phyloP scores from a whole-genome alignment of 2,113 vertebrate species.

The Arothron firmamentum region DNA sequence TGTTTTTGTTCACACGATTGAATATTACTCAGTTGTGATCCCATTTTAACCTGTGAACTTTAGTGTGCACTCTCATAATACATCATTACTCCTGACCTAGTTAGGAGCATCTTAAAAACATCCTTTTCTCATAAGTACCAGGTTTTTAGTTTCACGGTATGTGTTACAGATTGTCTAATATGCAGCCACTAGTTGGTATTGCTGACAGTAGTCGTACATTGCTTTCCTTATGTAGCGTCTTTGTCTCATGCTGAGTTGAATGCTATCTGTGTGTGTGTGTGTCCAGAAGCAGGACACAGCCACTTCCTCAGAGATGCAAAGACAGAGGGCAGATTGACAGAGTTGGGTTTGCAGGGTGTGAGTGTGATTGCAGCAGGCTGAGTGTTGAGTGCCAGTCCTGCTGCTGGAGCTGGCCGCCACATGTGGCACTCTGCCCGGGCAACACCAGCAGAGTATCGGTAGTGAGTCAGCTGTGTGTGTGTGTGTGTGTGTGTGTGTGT shows the following conservation, averaged over 20 bases:
- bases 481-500: constrained; percentile 34
- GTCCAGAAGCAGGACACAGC: constrained; percentile 29
- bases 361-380: constrained; percentile 60
- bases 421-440: constrained; percentile 63
- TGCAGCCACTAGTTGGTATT: neutral
- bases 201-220: neutral
- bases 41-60: neutral
- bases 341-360: constrained; percentile 53
- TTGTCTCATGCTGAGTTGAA: too few species aligned
- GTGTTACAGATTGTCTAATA: neutral
- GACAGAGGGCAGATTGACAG: constrained; percentile 56
- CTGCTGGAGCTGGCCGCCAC: constrained; percentile 64
- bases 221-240: too few species aligned
- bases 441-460: constrained; percentile 70
- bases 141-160: too few species aligned
- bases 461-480: constrained; percentile 66
- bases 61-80: neutral
- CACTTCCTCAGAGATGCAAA: constrained; percentile 42
- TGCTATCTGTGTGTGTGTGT: neutral
- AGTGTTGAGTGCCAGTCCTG: constrained; percentile 62
- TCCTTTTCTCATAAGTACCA: too few species aligned
- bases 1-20: neutral
- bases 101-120: neutral
- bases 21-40: neutral
- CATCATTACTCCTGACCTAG: neutral